Base-by-base conservation (phyloP, 2,797 vertebrate species). In the Gadopsis marmoratus region DNA sequence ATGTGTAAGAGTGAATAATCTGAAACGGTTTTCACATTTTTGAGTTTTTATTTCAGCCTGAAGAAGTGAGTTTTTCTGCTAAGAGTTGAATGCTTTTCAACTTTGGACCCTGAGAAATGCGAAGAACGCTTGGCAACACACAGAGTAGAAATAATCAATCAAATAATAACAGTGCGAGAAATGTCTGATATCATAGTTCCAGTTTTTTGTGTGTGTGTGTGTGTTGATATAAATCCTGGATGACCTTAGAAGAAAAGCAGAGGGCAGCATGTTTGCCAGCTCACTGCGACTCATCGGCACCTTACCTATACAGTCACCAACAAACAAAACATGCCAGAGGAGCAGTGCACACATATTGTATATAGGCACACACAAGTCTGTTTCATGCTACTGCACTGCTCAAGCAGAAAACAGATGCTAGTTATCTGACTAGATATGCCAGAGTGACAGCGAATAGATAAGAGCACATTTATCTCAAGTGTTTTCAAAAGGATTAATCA, bases 401-500 rank as follows among this genome's bases (percentile, higher is more conserved):
- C 58, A 47, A 35, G 50, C 31, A 64, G 77, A 31, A 69, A 75
- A 63, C 70, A 69, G 61, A 64, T 37, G 19, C 33, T 56, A 31
- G 39, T 51, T 71, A 66, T 76, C 74, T 4, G 35, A 58, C 59
- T 62, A 21, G 83, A 70, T 50, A 41, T 69, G 29, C 21, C 39
- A 26, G 45, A 78, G 66, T 72, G 66, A 78, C 45, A 56, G 43
- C 10, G 41, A 59, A 61, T 37, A 47, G 60, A 78, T 78, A 51
- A 68, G 76, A 78, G 58, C 47, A 47, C 29, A 59, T 82, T 82
- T 69, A 88, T 88, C 86, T 76, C 41, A 45, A 82, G 71, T 78
- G 78, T 65, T 87, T 82, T 86, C 50, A 69, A 71, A 83, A 62
- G 83, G 81, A 78, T 84, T 86, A 76, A 80, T 86, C 86, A 80